Base-by-base conservation (phyloP, 2,888 invertebrate genomes). In the Pristionchus exspectatus region DNA sequence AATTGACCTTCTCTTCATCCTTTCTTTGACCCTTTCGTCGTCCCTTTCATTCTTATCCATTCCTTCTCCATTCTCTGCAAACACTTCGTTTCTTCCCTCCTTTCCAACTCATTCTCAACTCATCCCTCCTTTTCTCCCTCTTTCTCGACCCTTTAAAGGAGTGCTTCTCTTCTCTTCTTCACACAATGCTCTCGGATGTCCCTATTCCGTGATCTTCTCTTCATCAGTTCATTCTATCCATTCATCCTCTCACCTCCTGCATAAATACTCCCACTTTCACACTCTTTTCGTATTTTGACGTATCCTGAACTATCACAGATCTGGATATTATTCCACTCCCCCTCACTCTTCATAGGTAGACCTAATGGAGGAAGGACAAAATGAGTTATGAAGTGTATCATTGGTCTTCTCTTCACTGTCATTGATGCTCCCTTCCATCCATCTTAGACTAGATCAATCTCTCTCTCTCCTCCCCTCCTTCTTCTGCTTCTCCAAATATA, bases 11-110 rank as follows among this genome's bases (percentile, higher is more conserved):
- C 44, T 12, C 77, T 44, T 77, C 77, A 5, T 24, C 44, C 18
- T 24, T 30, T 77, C 77, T 18, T 44, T 77, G 9, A 21, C 21
- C 77, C 77, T 44, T 33, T 77, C 44, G 24, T 77, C 77, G 44
- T 77, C 24, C 38, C 77, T 21, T 77, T 30, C 77, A 44, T 77
- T 77, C 77, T 77, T 38, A 77, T 44, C 77, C 44, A 38, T 77
- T 77, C 77, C 77, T 72, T 72, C 33, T 72, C 63, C 30, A 72
- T 72, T 77, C 77, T 77, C 77, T 77, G 77, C 77, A 77, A 77
- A 77, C 77, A 77, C 77, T 77, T 77, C 77, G 63, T 21, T 24
- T 27, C 30, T 74, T 54, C 27, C 83, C 50, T 83, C 50, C 83
- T 83, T 83, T 83, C 38, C 56, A 56, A 83, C 83, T 83, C 50